These are phyloP conservation scores for Esox niger DNA, from an alignment of 2,113 vertebrate genomes.

Conservation along the genomic window DNA sequence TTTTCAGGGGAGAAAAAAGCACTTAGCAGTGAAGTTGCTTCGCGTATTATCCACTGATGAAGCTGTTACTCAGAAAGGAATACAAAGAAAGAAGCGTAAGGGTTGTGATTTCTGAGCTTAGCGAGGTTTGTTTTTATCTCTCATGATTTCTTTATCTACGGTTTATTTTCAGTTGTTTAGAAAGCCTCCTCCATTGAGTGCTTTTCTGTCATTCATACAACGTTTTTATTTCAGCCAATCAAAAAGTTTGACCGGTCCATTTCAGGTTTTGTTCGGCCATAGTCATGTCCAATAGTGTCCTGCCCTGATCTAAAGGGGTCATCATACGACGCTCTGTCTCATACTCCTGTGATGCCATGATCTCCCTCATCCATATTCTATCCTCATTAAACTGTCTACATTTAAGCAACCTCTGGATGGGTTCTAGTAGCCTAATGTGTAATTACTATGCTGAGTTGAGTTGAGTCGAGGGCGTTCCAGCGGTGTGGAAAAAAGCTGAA, in stretches of 20 bases:
- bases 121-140: neutral
- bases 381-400: neutral
- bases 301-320: neutral
- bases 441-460: conserved; percentile 28
- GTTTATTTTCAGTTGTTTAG: neutral
- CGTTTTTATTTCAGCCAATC: neutral
- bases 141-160: neutral
- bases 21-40: conserved; percentile 15
- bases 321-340: neutral
- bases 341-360: neutral
- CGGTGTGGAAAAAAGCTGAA: conserved; percentile 36
- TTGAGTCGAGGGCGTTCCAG: conserved; percentile 16
- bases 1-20: conserved; percentile 12
- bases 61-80: conserved; percentile 12
- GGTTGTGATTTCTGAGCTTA: conserved; percentile 6
- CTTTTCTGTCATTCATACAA: neutral
- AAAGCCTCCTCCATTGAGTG: neutral
- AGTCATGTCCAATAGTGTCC: neutral
- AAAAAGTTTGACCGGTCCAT: neutral
- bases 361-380: neutral
- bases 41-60: conserved; percentile 13
- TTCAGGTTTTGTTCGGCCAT: neutral
- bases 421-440: conserved; percentile 30
- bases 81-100: neutral
- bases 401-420: conserved; percentile 26